These are phyloP conservation scores for Hydraecia micacea DNA, from an alignment of 2,888 invertebrate species.

Conservation along the genomic window DNA sequence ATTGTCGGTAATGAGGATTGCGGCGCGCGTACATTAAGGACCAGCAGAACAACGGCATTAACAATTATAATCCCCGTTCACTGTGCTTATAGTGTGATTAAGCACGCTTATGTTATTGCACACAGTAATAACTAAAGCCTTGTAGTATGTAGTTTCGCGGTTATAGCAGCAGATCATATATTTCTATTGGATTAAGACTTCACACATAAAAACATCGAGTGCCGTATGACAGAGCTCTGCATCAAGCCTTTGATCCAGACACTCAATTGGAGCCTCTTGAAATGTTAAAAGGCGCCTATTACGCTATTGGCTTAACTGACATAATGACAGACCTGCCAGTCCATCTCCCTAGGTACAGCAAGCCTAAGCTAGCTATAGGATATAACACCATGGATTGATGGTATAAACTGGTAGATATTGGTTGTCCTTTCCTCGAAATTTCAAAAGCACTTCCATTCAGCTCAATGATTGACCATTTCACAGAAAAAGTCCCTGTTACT, in stretches of 20 bases:
- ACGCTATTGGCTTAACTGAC: constrained; percentile 4
- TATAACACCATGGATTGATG: not conserved
- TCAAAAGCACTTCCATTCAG: not conserved
- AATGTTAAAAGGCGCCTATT: not conserved
- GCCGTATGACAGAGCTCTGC: not conserved
- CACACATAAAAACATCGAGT: not conserved
- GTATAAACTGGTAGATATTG: too few relatives aligned
- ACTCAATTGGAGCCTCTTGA: constrained; percentile 36
- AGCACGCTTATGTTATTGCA: constrained; percentile 52
- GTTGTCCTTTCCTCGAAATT: not conserved
- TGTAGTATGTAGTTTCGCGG: constrained; percentile 15
- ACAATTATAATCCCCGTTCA: constrained; percentile 58
- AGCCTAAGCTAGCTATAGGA: too few relatives aligned
- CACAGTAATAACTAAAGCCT: constrained; percentile 35
- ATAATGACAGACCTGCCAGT: constrained; percentile 7
- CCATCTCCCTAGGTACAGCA: not conserved
- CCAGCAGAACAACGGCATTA: constrained; percentile 49
- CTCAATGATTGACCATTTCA: not conserved
- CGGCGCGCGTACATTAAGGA: constrained; percentile 65
- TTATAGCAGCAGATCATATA: not conserved
- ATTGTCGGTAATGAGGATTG: constrained; percentile 69
- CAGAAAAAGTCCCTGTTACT: not conserved
- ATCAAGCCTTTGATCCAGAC: constrained; percentile 1
- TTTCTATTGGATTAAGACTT: not conserved
- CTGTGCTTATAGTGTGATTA: constrained; percentile 54